Base-by-base conservation (phyloP, 2,888 invertebrate genomes). In the Polyommatus iphigenia region DNA sequence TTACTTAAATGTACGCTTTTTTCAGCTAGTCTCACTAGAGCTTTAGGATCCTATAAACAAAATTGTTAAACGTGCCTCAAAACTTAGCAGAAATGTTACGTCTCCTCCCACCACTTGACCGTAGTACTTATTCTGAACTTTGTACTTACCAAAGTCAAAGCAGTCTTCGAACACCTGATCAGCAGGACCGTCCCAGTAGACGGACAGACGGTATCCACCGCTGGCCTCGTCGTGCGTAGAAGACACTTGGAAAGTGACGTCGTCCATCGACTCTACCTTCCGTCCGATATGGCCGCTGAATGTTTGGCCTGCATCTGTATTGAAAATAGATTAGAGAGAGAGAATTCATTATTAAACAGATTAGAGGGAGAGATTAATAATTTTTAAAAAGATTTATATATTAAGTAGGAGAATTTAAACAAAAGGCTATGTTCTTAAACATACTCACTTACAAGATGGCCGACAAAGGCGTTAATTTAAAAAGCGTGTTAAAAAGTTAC, bases 151-250 rank as follows among this genome's bases (percentile, higher is more conserved):
- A 79, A 95, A 91, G 79, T 90, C 87, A 76, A 90, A 91, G 82
- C 95, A 95, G 84, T 95, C 95, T 80, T 91, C 90, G 76, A 94
- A 93, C 5, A 91, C 85, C 1, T 82, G 82, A 76, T 92, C 91
- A 18, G 86, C 85, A 8, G 93, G 92, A 1, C 93, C 93, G 18
- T 91, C 89, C 93, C 93, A 93, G 62, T 82, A 76, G 67, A 93
- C 82, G 36, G 86, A 84, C 67, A 93, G 80, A 79, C 84, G 89
- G 84, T 85, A 87, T 0, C 89, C 92, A 1, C 87, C 88, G 36
- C 85, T 87, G 32, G 80, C 83, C 5, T 83, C 85, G 29, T 91
- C 89, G 8, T 83, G 84, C 0, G 79, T 54, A 1, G 85, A 81
- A 13, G 82, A 81, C 75, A 90, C 57, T n/a, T 85, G 82, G 82